phyloP scores from a whole-genome alignment of 2,888 invertebrate genomes.

The Mythimna impura region DNA sequence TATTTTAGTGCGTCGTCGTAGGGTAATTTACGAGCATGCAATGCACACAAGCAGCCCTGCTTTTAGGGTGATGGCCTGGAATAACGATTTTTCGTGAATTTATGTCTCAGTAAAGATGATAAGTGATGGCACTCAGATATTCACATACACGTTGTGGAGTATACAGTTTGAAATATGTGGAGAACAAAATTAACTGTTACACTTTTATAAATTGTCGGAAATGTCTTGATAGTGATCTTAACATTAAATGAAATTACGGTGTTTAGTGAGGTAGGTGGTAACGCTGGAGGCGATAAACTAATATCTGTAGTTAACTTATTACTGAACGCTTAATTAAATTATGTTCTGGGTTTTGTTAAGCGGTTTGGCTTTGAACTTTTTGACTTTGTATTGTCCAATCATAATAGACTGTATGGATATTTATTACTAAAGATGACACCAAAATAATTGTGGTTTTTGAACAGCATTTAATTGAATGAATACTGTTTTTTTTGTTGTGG shows the following conservation, averaged over 20 bases:
- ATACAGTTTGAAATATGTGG: conserved; percentile 59
- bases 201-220: conserved; percentile 53
- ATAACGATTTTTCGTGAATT: conserved; percentile 84
- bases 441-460: background rate
- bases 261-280: conserved; percentile 63
- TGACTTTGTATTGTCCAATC: conserved; percentile 11
- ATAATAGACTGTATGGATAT: conserved; percentile 18
- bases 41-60: conserved; percentile 80
- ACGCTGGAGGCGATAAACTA: conserved; percentile 64
- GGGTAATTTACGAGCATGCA: conserved; percentile 88
- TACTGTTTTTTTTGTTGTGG: background rate
- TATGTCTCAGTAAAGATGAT: conserved; percentile 78
- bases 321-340: conserved; percentile 55
- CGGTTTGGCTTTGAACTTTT: conserved; percentile 46
- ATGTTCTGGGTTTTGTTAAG: conserved; percentile 47
- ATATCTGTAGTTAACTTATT: conserved; percentile 52
- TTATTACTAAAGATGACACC: conserved; percentile 31
- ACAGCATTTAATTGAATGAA: background rate
- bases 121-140: conserved; percentile 63
- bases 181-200: conserved; percentile 52
- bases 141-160: conserved; percentile 50
- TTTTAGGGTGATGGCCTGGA: conserved; percentile 85
- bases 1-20: conserved; percentile 88
- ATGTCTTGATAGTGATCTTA: conserved; percentile 64
- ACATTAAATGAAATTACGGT: conserved; percentile 71